Base-by-base conservation (phyloP, 2,797 vertebrate genomes). In the Chrysolophus pictus region DNA sequence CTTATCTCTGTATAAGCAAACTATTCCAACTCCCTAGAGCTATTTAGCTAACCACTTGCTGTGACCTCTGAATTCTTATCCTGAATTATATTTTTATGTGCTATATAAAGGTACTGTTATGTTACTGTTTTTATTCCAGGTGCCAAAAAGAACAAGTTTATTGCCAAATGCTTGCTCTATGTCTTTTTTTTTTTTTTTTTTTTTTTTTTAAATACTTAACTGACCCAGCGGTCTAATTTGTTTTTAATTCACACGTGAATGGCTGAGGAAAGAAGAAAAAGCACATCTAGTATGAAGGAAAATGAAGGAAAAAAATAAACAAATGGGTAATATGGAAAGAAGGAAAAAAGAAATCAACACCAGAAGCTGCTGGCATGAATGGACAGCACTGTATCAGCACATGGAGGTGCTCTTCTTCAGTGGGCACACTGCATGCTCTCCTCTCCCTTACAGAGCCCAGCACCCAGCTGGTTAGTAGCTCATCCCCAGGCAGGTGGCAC, bases 11-110 rank as follows among this genome's bases (percentile, higher is more conserved):
- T 91, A 78, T 95, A 97, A 96, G 95, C 97, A 97, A 97, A 97
- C 96, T 95, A 92, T 88, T 93, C 89, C 78, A 94, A 94, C 80
- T 97, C 96, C 97, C 95, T 16, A 90, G 95, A 97, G 97, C 94
- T 98, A 96, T 97, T 98, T 98, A 97, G 94, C 86, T 96, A 98
- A 97, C 97, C 97, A 96, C 97, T 97, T 86, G 94, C 97, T 95
- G 74, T 97, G 98, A 98, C 98, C 97, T 97, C 95, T 94, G 96
- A 86, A 96, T 97, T 97, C 97, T 97, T 95, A 94, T 90, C 95
- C 95, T 96, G 94, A 97, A 96, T 97, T 97, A 96, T 96, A 97
- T 96, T 97, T 97, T 97, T 97, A 97, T 97, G 95, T 92, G 93
- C 94, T 95, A 93, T 94, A 97, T 97, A 97, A 97, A 97, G 96